A percentile compares a stretch with the other conserved stretches of the same genome.
Conservation (phyloP, 2,888 invertebrate genomes). For the Merodon equestris region DNA sequence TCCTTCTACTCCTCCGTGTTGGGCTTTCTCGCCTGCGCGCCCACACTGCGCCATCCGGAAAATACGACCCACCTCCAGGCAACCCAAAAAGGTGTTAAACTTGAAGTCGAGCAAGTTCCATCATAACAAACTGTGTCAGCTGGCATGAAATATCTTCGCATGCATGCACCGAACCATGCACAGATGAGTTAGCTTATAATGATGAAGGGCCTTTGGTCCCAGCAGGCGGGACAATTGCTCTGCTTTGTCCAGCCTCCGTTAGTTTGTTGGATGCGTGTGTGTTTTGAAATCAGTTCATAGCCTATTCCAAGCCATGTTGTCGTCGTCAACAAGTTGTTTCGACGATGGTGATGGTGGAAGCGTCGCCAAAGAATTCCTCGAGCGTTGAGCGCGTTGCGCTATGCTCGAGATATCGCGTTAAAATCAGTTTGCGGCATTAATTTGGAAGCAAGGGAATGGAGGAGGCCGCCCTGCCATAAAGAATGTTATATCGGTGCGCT, state of each 20-base stretch:
- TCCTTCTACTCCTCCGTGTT: neutral
- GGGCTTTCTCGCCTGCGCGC: too few species aligned
- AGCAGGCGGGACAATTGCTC: conserved; percentile 65
- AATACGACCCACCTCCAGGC: conserved; percentile 49
- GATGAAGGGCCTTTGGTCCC: conserved; percentile 52
- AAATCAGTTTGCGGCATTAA: conserved; percentile 49
- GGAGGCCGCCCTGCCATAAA: conserved; percentile 42
- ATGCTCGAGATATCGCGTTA: conserved; percentile 60
- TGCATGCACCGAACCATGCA: conserved; percentile 51
- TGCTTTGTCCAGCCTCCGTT: conserved; percentile 20
- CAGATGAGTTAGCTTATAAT: conserved; percentile 31
- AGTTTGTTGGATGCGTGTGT: conserved; percentile 8
- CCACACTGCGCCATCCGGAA: conserved; percentile 43
- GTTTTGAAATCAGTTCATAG: conserved; percentile 48
- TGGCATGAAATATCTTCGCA: conserved; percentile 58
- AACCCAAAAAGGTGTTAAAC: conserved; percentile 65
- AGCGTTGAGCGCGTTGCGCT: conserved; percentile 27
- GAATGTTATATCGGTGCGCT: conserved; percentile 61
- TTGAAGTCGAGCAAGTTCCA: conserved; percentile 54
- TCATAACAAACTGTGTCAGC: conserved; percentile 59
- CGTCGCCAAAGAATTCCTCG: conserved; percentile 41
- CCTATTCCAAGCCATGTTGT: conserved; percentile 35
- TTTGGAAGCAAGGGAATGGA: conserved; percentile 4
- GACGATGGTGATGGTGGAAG: conserved; percentile 30
- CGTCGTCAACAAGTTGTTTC: conserved; percentile 34